Conservation (phyloP, 2,113 vertebrate genomes). For the Morone chrysops region DNA sequence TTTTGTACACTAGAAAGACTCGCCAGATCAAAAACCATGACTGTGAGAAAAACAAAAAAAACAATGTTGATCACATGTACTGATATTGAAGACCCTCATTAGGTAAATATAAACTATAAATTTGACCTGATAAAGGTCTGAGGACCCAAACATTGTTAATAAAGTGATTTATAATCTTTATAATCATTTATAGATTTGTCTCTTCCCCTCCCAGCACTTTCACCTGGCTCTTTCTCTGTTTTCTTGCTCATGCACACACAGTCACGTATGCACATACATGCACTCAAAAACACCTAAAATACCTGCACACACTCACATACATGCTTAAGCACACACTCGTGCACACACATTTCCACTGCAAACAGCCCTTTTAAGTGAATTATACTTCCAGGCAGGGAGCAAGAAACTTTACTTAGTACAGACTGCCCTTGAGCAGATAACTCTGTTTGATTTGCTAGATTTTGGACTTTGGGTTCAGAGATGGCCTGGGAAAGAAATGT, state of each 20-base stretch:
- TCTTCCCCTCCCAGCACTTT: not conserved
- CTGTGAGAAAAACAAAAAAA: not conserved
- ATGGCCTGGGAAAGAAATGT: conserved; percentile 65
- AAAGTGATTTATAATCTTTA: not conserved
- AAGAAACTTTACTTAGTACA: conserved; percentile 79
- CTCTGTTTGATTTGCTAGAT: conserved; percentile 76
- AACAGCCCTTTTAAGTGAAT: conserved; percentile 70
- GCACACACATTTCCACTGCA: conserved; percentile 54
- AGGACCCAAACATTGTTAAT: not conserved
- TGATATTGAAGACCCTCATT: not conserved
- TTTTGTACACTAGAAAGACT: not conserved
- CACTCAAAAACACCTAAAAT: not conserved
- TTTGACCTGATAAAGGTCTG: not conserved
- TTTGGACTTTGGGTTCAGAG: conserved; percentile 72
- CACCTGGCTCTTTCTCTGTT: not conserved
- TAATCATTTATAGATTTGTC: not conserved
- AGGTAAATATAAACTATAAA: not conserved
- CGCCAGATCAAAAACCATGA: not conserved
- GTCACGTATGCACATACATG: conserved; percentile 14
- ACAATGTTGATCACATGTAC: not conserved
- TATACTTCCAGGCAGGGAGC: conserved; percentile 76
- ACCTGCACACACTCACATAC: conserved; percentile 18
- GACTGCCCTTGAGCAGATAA: conserved; percentile 79
- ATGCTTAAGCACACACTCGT: conserved; percentile 29
- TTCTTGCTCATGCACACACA: not conserved